Percentiles rank a stretch among this genome's conserved stretches.
phyloP scores from a whole-genome alignment of 2,113 vertebrate species.

The Neodontobutis hainanensis region DNA sequence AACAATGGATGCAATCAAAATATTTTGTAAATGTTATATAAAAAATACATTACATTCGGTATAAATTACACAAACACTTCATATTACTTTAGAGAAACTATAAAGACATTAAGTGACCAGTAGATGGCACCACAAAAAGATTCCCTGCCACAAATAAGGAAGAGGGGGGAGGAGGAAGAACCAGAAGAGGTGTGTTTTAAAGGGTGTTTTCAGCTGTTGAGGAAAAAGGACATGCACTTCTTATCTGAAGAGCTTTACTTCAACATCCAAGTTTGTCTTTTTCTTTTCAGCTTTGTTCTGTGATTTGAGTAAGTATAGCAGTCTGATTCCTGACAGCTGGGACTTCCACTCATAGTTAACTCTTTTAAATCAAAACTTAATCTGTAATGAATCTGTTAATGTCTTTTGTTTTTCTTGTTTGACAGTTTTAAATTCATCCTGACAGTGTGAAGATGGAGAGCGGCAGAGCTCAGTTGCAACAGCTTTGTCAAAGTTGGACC shows the following conservation, averaged over 20 bases:
- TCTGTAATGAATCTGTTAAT: neutral
- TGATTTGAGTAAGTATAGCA: neutral
- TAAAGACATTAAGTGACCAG: constrained; percentile 4
- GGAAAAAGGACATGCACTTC: neutral
- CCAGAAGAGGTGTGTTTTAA: constrained; percentile 3
- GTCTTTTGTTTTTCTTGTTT: neutral
- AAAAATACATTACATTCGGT: no score
- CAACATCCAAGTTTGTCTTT: neutral
- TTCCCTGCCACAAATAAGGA: neutral
- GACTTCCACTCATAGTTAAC: neutral
- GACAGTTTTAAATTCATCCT: neutral
- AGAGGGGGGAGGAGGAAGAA: constrained; percentile 33
- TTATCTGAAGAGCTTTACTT: constrained; percentile 1
- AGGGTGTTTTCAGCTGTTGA: neutral
- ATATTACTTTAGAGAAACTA: no score
- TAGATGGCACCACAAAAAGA: constrained; percentile 38
- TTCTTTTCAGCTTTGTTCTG: neutral
- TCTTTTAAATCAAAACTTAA: neutral
- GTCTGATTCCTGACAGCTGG: neutral
- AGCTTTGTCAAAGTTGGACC: constrained; percentile 37
- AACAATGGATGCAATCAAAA: no score
- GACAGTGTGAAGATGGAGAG: constrained; percentile 40
- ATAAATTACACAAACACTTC: no score
- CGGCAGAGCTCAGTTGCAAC: constrained; percentile 8
- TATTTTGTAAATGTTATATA: no score